These are phyloP conservation scores for Hirundichthys speculiger DNA, from an alignment of 2,113 vertebrate genomes.

Conservation along the genomic window DNA sequence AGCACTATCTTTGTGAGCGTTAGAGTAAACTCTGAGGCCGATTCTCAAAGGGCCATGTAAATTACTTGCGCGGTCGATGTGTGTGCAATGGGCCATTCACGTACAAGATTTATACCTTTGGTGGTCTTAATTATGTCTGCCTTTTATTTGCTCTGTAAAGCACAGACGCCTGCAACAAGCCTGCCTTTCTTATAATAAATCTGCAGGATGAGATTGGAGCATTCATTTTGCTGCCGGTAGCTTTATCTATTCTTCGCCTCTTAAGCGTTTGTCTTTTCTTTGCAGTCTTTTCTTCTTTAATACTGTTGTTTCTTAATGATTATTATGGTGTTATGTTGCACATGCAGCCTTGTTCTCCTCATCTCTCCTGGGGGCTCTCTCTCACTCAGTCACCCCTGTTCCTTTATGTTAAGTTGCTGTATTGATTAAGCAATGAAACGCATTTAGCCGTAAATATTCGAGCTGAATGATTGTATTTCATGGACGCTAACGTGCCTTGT, in stretches of 20 bases:
- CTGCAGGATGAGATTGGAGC: slow-evolving; percentile 42
- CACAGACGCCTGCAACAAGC: slow-evolving; percentile 69
- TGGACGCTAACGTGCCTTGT: slow-evolving; percentile 8
- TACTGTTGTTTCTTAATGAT: background rate
- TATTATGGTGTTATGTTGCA: background rate
- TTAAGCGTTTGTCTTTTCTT: slow-evolving; percentile 16
- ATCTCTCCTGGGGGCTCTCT: background rate
- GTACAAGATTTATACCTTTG: slow-evolving; percentile 76
- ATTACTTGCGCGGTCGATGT: slow-evolving; percentile 72
- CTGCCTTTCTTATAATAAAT: slow-evolving; percentile 62
- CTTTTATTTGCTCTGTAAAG: slow-evolving; percentile 79
- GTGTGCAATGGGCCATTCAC: slow-evolving; percentile 78
- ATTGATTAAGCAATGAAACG: slow-evolving; percentile 42
- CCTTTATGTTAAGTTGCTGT: background rate
- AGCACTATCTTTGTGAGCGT: slow-evolving; percentile 52
- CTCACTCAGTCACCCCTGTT: slow-evolving; percentile 9
- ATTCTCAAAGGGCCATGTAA: slow-evolving; percentile 77
- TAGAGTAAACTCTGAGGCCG: slow-evolving; percentile 52
- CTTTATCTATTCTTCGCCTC: slow-evolving; percentile 16
- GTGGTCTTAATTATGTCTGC: slow-evolving; percentile 78
- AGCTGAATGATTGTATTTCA: slow-evolving; percentile 29
- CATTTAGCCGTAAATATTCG: slow-evolving; percentile 13
- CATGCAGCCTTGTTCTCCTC: too few species aligned
- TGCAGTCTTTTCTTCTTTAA: background rate
- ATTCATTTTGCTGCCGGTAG: slow-evolving; percentile 42